Percentiles rank a stretch among this genome's conserved stretches.
These are phyloP conservation scores for Drosophila nigrodunni DNA, from an alignment of 1,140 invertebrate species.

Conservation along the genomic window DNA sequence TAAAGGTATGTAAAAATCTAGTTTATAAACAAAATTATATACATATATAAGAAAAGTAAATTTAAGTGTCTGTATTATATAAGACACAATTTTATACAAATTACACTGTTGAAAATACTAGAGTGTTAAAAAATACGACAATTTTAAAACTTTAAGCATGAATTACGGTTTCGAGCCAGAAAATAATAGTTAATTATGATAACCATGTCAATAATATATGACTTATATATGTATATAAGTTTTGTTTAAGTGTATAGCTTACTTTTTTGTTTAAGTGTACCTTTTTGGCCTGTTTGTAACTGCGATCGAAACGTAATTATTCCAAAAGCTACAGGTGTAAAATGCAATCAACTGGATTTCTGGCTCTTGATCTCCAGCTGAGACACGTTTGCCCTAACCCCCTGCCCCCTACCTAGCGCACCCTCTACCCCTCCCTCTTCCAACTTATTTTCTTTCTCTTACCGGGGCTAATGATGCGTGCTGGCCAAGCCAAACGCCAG, in stretches of 20 bases:
- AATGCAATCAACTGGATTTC: slow-evolving; percentile 65
- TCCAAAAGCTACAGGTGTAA: slow-evolving; percentile 79
- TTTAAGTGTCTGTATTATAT: too few relatives aligned
- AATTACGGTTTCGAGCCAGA: too few relatives aligned
- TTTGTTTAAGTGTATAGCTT: too few relatives aligned
- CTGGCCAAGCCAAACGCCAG: slow-evolving; percentile 48
- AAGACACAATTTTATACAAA: too few relatives aligned
- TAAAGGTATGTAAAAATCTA: slow-evolving; percentile 88
- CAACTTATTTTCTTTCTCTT: background rate
- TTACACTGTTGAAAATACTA: too few relatives aligned
- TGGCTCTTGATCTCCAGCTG: slow-evolving; percentile 57
- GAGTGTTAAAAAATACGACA: too few relatives aligned
- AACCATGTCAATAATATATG: too few relatives aligned
- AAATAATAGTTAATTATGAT: too few relatives aligned
- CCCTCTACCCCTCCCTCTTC: background rate
- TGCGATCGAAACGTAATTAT: slow-evolving; percentile 55
- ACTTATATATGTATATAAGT: too few relatives aligned
- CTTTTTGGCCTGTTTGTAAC: background rate
- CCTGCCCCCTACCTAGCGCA: background rate
- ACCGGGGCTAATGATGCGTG: slow-evolving; percentile 65
- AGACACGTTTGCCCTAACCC: slow-evolving; percentile 20
- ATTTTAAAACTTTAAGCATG: too few relatives aligned
- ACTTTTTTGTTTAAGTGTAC: background rate
- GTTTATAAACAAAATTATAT: too few relatives aligned
- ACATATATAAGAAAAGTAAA: too few relatives aligned